phyloP scores from a whole-genome alignment of 2,888 invertebrate genomes.

The Troides aeacus region DNA sequence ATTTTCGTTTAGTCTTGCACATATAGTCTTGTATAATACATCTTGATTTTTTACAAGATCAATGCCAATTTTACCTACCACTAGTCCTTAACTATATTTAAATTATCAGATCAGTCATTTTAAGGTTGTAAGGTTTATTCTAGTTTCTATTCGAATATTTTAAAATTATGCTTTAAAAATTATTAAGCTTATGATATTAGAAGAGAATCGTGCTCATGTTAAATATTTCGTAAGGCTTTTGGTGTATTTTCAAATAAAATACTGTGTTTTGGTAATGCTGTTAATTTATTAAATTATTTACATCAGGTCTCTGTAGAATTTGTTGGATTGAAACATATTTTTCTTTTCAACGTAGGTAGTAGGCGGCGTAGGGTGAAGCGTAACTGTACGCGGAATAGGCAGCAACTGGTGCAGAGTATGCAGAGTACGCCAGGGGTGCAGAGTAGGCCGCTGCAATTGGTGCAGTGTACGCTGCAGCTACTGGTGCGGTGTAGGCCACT shows the following conservation, averaged over 20 bases:
- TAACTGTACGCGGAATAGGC: constrained; percentile 52
- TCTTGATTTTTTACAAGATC: too few relatives aligned
- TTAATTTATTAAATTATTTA: constrained; percentile 29
- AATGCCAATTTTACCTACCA: too few relatives aligned
- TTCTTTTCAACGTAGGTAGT: constrained; percentile 37
- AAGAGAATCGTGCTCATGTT: neutral
- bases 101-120: too few relatives aligned
- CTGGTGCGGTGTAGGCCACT: constrained; percentile 40
- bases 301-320: constrained; percentile 34
- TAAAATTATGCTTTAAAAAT: too few relatives aligned
- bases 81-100: too few relatives aligned
- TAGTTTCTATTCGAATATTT: too few relatives aligned
- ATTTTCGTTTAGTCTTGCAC: too few relatives aligned
- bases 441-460: constrained; percentile 48
- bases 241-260: constrained; percentile 2
- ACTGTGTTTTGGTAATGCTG: constrained; percentile 8
- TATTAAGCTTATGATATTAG: too few relatives aligned
- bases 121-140: too few relatives aligned
- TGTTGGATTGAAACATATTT: constrained; percentile 39
- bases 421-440: constrained; percentile 51
- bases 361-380: constrained; percentile 46
- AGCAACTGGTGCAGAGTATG: constrained; percentile 48
- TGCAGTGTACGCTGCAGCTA: constrained; percentile 51
- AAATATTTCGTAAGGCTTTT: neutral
- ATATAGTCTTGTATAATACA: too few relatives aligned